Evolutionary conservation across 2,888 invertebrate genomes (phyloP).

Genomic region (Linnaemya tessellans): DNA sequence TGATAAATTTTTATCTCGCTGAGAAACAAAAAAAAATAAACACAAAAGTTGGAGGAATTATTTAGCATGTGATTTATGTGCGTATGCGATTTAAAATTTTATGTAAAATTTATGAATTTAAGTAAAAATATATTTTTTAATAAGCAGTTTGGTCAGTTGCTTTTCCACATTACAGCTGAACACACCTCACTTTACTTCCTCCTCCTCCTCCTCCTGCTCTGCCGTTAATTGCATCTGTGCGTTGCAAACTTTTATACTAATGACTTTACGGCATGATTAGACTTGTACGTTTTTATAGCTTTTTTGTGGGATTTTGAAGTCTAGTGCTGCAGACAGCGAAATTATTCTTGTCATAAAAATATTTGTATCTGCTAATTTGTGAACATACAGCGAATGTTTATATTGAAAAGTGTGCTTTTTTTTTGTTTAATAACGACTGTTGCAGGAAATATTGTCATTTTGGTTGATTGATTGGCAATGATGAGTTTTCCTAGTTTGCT

Average conservation of each 20-base stretch:
- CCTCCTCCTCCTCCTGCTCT: slow-evolving; percentile 21
- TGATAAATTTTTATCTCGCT: slow-evolving; percentile 31
- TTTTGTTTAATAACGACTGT: slow-evolving; percentile 29
- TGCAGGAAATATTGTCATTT: slow-evolving; percentile 26
- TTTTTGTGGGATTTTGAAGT: slow-evolving; percentile 15
- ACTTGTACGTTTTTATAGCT: slow-evolving; percentile 41
- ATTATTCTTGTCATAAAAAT: background rate
- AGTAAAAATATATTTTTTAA: slow-evolving; percentile 67
- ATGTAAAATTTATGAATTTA: slow-evolving; percentile 55
- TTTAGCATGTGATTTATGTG: slow-evolving; percentile 28
- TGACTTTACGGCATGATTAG: slow-evolving; percentile 55
- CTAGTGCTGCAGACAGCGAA: background rate
- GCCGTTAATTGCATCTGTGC: slow-evolving; percentile 21
- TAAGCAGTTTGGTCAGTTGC: slow-evolving; percentile 58
- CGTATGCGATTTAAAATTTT: slow-evolving; percentile 11
- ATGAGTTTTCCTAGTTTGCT: slow-evolving; percentile 43
- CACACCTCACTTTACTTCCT: slow-evolving; percentile 49
- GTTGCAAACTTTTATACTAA: slow-evolving; percentile 48
- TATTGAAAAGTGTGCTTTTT: slow-evolving; percentile 11
- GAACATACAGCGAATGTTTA: background rate
- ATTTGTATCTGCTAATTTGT: slow-evolving; percentile 43
- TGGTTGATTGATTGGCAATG: slow-evolving; percentile 68
- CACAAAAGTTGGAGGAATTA: slow-evolving; percentile 7
- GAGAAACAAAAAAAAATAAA: background rate
- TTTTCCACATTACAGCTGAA: slow-evolving; percentile 41